Conservation (phyloP, 2,888 invertebrate species). For the Nymphalis c-album region DNA sequence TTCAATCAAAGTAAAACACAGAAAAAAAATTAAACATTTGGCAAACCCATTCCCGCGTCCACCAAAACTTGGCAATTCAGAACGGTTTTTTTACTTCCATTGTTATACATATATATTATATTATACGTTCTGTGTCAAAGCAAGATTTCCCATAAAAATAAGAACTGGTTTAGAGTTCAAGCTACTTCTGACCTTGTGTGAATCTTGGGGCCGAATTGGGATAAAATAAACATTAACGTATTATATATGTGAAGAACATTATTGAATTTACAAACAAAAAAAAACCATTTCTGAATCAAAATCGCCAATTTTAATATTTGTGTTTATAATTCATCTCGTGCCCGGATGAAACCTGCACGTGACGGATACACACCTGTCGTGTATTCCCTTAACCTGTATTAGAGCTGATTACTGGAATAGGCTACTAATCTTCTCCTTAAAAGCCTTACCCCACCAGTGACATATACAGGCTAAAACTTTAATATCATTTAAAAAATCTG, state of each 20-base stretch:
- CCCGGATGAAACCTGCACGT: too few relatives aligned
- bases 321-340: too few relatives aligned
- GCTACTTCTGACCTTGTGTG: conserved; percentile 42
- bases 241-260: not conserved
- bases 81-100: conserved; percentile 3
- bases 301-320: too few relatives aligned
- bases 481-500: too few relatives aligned
- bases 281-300: too few relatives aligned
- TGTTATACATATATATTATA: conserved; percentile 7
- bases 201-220: conserved; percentile 33
- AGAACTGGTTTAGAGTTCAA: conserved; percentile 41
- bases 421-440: too few relatives aligned
- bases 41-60: not conserved
- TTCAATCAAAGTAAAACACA: too few relatives aligned
- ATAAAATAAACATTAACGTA: conserved; percentile 25
- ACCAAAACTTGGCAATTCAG: not conserved
- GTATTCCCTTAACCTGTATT: too few relatives aligned
- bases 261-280: not conserved
- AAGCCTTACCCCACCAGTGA: too few relatives aligned
- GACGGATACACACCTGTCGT: too few relatives aligned
- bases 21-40: not conserved
- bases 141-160: conserved; percentile 36
- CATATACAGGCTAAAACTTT: too few relatives aligned
- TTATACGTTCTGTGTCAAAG: conserved; percentile 15
- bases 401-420: too few relatives aligned